These are phyloP conservation scores for Halichondria panicea DNA, from an alignment of 37 sponge, comb jelly and placozoan species.

Conservation along the genomic window DNA sequence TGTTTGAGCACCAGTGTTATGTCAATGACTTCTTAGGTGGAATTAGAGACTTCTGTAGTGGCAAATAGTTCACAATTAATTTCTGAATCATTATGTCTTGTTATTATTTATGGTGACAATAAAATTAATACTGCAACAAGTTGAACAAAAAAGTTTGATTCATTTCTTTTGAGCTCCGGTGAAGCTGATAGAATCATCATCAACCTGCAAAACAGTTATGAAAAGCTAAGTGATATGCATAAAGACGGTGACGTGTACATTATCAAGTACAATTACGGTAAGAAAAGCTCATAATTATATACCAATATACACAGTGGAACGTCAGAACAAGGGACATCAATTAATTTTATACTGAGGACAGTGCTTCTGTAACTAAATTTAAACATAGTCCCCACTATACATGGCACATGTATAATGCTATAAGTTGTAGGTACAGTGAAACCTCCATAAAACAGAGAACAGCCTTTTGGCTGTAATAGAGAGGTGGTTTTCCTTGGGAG, in stretches of 20 bases:
- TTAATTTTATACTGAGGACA: too few species aligned
- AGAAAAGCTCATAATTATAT: not conserved
- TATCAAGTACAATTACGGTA: not conserved
- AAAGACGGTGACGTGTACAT: not conserved
- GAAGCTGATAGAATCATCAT: slow-evolving; percentile 52
- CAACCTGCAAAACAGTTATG: slow-evolving; percentile 34
- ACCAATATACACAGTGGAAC: not conserved
- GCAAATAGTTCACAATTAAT: not conserved
- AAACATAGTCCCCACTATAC: too few species aligned
- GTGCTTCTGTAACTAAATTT: too few species aligned
- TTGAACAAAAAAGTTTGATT: not conserved
- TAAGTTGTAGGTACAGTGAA: too few species aligned
- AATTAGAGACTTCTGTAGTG: slow-evolving; percentile 27
- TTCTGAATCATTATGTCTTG: not conserved
- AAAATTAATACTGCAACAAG: not conserved
- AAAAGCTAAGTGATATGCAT: not conserved
- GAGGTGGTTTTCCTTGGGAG: too few species aligned
- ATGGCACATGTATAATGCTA: too few species aligned
- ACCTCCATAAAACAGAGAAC: too few species aligned
- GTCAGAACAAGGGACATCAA: not conserved
- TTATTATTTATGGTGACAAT: not conserved
- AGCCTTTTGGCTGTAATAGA: too few species aligned
- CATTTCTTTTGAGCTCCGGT: slow-evolving; percentile 55
- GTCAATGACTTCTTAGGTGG: slow-evolving; percentile 38
- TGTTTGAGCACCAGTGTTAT: slow-evolving; percentile 57